Percentiles rank a stretch among this genome's conserved stretches.
phyloP scores from a whole-genome alignment of 2,797 vertebrate genomes.

The Buphagus erythrorhynchus region DNA sequence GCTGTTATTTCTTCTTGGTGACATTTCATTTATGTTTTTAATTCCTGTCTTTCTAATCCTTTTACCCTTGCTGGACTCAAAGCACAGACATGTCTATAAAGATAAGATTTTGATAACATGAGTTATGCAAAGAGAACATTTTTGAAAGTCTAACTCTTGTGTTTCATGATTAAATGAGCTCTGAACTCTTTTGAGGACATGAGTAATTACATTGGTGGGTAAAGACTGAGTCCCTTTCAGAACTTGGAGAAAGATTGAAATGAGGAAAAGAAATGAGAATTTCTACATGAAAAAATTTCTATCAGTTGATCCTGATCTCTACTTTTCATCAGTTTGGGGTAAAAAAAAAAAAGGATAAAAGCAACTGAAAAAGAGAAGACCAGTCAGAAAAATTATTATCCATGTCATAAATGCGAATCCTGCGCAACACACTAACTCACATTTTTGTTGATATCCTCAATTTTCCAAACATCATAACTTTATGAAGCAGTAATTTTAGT shows the following conservation, averaged over 20 bases:
- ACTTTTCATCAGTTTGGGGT: not conserved
- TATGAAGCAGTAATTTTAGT: not conserved
- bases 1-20: not conserved
- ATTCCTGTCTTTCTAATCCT: not conserved
- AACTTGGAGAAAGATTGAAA: not conserved
- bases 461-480: not conserved
- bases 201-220: not conserved
- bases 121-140: not conserved
- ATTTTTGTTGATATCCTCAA: not conserved
- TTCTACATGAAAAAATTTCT: not conserved
- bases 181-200: not conserved
- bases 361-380: not conserved
- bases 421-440: not conserved
- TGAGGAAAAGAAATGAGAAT: not conserved
- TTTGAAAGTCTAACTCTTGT: not conserved
- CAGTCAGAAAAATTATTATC: not conserved
- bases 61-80: not conserved
- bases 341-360: not conserved
- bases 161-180: not conserved
- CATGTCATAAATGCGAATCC: not conserved
- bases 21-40: not conserved
- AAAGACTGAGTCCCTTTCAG: not conserved
- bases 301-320: not conserved
- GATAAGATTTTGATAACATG: slow-evolving; percentile 1
- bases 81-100: not conserved